Percentiles rank a stretch among this genome's conserved stretches.
Evolutionary conservation across 2,113 vertebrate species (phyloP).

Genomic region (Nansenia antarctica): DNA sequence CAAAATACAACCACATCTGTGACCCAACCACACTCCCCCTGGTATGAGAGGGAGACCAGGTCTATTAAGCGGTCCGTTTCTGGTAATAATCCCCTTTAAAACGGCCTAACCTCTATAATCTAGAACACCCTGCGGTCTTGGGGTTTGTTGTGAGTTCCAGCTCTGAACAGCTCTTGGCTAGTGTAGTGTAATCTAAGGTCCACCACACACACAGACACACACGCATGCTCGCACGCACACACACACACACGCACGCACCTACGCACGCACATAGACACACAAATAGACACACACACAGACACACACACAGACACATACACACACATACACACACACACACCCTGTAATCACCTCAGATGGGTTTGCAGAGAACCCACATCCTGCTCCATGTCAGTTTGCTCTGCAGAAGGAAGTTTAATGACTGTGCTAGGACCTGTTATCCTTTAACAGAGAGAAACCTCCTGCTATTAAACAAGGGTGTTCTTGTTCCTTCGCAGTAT

Average conservation of each 20-base stretch:
- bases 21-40: conserved; percentile 25
- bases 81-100: conserved; percentile 19
- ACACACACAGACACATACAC: conserved; percentile 9
- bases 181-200: conserved; percentile 24
- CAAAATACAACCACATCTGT: conserved; percentile 24
- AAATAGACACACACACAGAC: too few species aligned
- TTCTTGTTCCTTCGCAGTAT: background rate
- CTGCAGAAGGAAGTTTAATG: conserved; percentile 28
- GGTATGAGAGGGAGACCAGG: conserved; percentile 2
- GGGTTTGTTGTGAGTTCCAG: background rate
- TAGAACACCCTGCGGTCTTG: conserved; percentile 1
- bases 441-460: conserved; percentile 24
- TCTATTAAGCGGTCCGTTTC: conserved; percentile 18
- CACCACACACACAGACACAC: too few species aligned
- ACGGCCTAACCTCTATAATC: conserved; percentile 15
- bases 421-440: conserved; percentile 24
- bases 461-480: conserved; percentile 4
- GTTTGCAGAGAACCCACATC: conserved; percentile 29
- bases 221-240: too few species aligned
- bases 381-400: conserved; percentile 22
- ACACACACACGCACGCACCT: too few species aligned
- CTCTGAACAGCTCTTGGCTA: background rate
- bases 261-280: too few species aligned
- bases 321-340: too few species aligned
- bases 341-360: conserved; percentile 33